These are phyloP conservation scores for Anneissia japonica DNA, from an alignment of 35 echinoderm and acorn worm genomes.

Conservation along the genomic window DNA sequence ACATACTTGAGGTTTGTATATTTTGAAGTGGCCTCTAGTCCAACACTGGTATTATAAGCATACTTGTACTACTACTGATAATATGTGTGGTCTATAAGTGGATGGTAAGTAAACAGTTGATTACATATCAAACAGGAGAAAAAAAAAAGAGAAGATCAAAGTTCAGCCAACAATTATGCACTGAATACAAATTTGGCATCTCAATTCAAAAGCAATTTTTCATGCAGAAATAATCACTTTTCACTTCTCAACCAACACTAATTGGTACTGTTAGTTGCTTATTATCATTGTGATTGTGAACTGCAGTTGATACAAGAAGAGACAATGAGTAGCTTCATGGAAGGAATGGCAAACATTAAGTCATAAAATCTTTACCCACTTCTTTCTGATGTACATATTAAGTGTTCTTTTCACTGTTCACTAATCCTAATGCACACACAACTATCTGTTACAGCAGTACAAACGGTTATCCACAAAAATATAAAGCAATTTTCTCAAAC, in stretches of 20 bases:
- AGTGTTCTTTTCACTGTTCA: too few species aligned
- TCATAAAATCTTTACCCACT: too few species aligned
- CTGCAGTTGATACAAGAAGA: too few species aligned
- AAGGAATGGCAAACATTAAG: too few species aligned
- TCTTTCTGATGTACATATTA: too few species aligned
- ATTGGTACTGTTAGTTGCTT: too few species aligned
- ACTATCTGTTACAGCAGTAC: neutral
- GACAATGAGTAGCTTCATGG: too few species aligned
- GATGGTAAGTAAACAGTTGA: neutral
- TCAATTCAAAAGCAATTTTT: neutral
- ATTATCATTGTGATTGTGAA: too few species aligned
- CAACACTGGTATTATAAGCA: neutral
- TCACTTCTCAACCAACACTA: too few species aligned
- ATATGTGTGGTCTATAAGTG: neutral
- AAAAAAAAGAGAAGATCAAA: neutral
- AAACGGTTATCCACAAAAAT: too few species aligned
- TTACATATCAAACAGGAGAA: neutral
- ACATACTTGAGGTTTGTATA: neutral
- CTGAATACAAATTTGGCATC: neutral
- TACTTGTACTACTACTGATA: neutral
- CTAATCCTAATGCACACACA: too few species aligned
- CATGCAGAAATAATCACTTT: neutral
- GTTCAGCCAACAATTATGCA: neutral
- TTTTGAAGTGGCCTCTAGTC: neutral
- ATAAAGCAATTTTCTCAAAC: neutral